Percentiles rank a stretch among this genome's conserved stretches.
phyloP scores from a whole-genome alignment of 2,888 invertebrate genomes.

The Neria commutata region DNA sequence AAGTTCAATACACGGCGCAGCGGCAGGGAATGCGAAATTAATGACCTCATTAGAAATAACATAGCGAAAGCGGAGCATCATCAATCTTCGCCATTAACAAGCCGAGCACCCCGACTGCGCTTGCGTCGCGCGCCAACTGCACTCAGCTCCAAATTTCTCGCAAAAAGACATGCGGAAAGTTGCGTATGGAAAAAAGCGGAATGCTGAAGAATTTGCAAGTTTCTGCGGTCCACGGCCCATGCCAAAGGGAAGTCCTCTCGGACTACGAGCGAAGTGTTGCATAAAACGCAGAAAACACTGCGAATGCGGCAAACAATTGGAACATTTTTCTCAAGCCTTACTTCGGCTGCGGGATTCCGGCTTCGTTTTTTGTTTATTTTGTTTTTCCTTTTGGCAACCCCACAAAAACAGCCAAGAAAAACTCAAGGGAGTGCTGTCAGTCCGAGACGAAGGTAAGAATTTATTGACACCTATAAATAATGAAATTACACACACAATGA shows the following conservation, averaged over 20 bases:
- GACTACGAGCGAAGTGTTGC: background rate
- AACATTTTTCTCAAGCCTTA: constrained; percentile 5
- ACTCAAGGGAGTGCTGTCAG: background rate
- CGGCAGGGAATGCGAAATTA: constrained; percentile 34
- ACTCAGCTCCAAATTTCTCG: background rate
- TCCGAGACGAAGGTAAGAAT: constrained; percentile 29
- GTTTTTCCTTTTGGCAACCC: no score
- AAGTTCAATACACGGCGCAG: constrained; percentile 3
- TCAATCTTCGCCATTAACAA: constrained; percentile 35
- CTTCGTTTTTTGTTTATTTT: background rate
- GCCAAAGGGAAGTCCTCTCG: no score
- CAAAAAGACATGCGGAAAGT: background rate
- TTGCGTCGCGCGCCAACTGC: background rate
- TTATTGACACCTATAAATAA: constrained; percentile 58
- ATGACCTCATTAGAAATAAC: constrained; percentile 43
- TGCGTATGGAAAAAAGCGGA: background rate
- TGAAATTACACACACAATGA: constrained; percentile 45
- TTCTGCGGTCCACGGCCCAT: no score
- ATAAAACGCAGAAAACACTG: background rate
- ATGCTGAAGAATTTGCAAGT: constrained; percentile 4
- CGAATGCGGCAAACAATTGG: constrained; percentile 8
- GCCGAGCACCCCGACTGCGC: constrained; percentile 11
- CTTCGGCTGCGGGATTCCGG: no score
- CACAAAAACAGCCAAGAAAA: no score
- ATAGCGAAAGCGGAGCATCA: constrained; percentile 35